Evolutionary conservation across 2,797 vertebrate species (phyloP).

Genomic region (Paratrypauchen microcephalus): DNA sequence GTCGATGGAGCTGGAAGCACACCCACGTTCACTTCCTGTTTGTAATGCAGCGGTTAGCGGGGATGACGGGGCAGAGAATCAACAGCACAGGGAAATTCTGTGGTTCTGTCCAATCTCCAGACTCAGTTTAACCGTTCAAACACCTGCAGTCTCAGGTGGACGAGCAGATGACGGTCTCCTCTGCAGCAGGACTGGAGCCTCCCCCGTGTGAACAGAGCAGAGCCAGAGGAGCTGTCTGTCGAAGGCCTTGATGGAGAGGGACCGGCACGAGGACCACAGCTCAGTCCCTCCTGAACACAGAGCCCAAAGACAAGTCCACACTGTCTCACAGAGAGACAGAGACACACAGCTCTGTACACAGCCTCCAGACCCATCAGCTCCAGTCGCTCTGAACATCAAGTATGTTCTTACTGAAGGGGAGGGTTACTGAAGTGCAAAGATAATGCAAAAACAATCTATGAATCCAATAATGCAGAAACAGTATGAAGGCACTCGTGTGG

Average conservation of each 20-base stretch:
- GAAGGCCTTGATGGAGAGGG: conserved; percentile 49
- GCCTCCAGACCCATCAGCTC: conserved; percentile 7
- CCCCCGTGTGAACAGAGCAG: conserved; percentile 45
- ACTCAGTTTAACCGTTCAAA: conserved; percentile 11
- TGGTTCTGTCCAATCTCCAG: conserved; percentile 19
- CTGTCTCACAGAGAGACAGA: conserved; percentile 2
- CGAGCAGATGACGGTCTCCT: conserved; percentile 50
- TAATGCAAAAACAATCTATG: neutral
- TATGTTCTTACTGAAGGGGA: neutral
- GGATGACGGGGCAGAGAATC: too few relatives aligned
- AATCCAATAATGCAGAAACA: neutral
- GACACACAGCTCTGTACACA: conserved; percentile 1
- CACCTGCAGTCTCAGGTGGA: conserved; percentile 69
- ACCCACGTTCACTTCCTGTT: too few relatives aligned
- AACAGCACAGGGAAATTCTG: neutral
- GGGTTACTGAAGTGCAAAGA: neutral
- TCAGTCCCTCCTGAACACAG: conserved; percentile 56
- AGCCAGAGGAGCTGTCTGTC: conserved; percentile 27
- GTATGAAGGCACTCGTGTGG: neutral
- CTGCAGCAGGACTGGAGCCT: conserved; percentile 61
- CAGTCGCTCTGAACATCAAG: neutral
- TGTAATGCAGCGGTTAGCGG: too few relatives aligned
- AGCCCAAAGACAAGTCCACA: conserved; percentile 49
- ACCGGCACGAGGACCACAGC: conserved; percentile 62
- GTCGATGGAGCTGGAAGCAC: too few relatives aligned